Evolutionary conservation across 2,113 vertebrate genomes (phyloP).

Genomic region (Menura novaehollandiae): DNA sequence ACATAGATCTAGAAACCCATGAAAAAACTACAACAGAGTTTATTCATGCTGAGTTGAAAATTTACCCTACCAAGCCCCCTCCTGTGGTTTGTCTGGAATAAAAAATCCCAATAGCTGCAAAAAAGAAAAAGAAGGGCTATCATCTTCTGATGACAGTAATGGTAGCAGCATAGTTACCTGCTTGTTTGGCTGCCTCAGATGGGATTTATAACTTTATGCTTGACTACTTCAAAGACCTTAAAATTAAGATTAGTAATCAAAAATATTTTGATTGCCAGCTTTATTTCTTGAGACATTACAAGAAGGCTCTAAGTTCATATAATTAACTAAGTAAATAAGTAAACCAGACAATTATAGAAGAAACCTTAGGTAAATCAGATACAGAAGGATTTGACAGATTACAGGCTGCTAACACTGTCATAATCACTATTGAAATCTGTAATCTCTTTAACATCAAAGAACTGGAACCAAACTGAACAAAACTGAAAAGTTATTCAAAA

Average conservation of each 20-base stretch:
- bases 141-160: not conserved
- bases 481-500: not conserved
- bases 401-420: not conserved
- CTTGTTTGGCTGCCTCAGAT: not conserved
- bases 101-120: not conserved
- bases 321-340: not conserved
- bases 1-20: not conserved
- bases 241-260: not conserved
- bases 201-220: not conserved
- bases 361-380: not conserved
- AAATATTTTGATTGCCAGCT: not conserved
- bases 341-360: not conserved
- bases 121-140: not conserved
- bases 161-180: not conserved
- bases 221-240: not conserved
- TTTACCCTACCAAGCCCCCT: not conserved
- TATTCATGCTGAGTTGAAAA: not conserved
- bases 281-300: not conserved
- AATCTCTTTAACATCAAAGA: slow-evolving; percentile 11
- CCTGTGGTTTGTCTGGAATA: not conserved
- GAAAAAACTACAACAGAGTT: not conserved
- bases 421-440: slow-evolving; percentile 22
- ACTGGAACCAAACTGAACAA: not conserved
- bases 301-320: not conserved
- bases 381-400: slow-evolving; percentile 28